phyloP scores from a whole-genome alignment of 2,888 invertebrate species.

The Euplexia lucipara region DNA sequence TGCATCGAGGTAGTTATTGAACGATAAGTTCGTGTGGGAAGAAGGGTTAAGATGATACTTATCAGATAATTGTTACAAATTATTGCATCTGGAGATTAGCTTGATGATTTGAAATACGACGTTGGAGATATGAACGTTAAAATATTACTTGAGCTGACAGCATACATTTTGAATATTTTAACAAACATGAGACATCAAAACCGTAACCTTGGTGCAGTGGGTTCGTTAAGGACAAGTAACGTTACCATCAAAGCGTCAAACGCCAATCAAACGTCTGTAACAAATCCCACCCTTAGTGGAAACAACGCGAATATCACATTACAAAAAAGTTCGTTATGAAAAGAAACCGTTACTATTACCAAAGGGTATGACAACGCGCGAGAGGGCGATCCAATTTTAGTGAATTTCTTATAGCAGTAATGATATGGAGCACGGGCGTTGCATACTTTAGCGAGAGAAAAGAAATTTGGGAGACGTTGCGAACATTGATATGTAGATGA shows the following conservation, averaged over 20 bases:
- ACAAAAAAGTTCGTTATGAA: constrained; percentile 90
- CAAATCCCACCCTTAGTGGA: constrained; percentile 87
- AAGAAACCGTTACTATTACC: constrained; percentile 89
- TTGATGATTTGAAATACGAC: constrained; percentile 49
- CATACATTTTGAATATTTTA: constrained; percentile 48
- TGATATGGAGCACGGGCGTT: constrained; percentile 90
- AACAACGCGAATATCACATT: constrained; percentile 89
- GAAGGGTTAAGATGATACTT: constrained; percentile 88
- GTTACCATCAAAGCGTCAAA: constrained; percentile 81
- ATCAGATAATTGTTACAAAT: constrained; percentile 90
- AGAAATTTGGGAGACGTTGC: constrained; percentile 86
- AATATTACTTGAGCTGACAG: constrained; percentile 53
- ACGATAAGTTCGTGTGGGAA: constrained; percentile 86
- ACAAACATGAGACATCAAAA: constrained; percentile 51
- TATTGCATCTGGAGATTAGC: constrained; percentile 80
- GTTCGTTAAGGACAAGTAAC: constrained; percentile 76
- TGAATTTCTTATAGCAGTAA: constrained; percentile 85
- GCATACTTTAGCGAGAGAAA: constrained; percentile 88
- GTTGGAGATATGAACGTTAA: constrained; percentile 42
- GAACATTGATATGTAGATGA: constrained; percentile 90
- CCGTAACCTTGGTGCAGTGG: constrained; percentile 33
- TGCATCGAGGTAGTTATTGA: constrained; percentile 85
- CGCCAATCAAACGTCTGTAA: constrained; percentile 80
- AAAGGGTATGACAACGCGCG: constrained; percentile 88
- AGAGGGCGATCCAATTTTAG: constrained; percentile 89